A percentile compares a stretch with the other conserved stretches of the same genome.
These are phyloP conservation scores for Thamnophis sirtalis DNA, from an alignment of 2,113 vertebrate genomes.

Conservation along the genomic window DNA sequence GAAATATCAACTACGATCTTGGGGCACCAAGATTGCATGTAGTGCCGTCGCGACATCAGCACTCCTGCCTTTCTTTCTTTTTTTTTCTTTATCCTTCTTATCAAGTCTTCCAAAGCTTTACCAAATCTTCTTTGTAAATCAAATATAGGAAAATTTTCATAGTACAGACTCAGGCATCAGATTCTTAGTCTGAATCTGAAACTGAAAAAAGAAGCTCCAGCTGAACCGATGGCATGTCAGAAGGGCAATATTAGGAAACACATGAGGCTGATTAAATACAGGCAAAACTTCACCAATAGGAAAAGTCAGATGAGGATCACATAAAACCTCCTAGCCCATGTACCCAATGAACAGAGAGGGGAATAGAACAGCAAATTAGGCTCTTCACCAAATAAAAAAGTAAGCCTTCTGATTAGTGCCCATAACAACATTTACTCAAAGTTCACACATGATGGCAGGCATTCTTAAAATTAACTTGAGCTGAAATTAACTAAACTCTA, in stretches of 20 bases:
- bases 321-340: background rate
- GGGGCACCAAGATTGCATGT: no score
- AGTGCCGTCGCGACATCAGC: no score
- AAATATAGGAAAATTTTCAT: background rate
- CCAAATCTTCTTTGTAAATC: background rate
- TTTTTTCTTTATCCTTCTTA: background rate
- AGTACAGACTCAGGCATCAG: no score
- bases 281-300: no score
- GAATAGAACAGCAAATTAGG: background rate
- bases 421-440: background rate
- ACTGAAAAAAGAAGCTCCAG: no score
- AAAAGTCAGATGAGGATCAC: no score
- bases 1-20: no score
- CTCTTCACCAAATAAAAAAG: background rate
- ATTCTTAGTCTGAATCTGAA: no score
- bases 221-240: no score
- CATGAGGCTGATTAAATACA: no score
- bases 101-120: background rate
- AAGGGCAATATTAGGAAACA: no score
- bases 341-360: background rate
- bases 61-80: no score
- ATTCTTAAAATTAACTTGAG: background rate
- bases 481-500: background rate
- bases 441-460: background rate
- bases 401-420: background rate